Conservation (phyloP, 2,888 invertebrate species). For the Emmelina monodactyla region DNA sequence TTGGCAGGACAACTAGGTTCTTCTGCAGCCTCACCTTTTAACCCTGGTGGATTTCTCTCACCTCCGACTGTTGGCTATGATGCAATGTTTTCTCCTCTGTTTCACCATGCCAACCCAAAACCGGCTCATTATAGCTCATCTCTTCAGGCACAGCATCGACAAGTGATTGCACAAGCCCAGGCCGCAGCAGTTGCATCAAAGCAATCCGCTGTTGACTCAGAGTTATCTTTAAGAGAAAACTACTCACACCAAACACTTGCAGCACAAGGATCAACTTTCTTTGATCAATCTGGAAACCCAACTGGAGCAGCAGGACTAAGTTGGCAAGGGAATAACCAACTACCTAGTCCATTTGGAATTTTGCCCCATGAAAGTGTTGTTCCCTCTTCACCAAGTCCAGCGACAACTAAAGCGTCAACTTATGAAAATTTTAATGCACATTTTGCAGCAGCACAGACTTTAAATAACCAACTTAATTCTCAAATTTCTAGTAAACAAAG, state of each 20-base stretch:
- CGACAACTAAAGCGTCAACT: slow-evolving; percentile 66
- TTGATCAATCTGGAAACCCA: slow-evolving; percentile 70
- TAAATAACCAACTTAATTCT: slow-evolving; percentile 71
- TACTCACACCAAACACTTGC: slow-evolving; percentile 67
- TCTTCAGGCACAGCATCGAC: slow-evolving; percentile 72
- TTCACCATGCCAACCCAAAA: slow-evolving; percentile 80
- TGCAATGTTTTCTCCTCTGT: slow-evolving; percentile 81
- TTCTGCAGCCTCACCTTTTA: slow-evolving; percentile 70
- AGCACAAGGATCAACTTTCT: slow-evolving; percentile 70
- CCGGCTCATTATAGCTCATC: slow-evolving; percentile 76
- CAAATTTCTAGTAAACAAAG: slow-evolving; percentile 68
- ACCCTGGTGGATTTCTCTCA: slow-evolving; percentile 76
- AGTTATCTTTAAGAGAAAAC: slow-evolving; percentile 67
- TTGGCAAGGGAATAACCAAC: slow-evolving; percentile 78
- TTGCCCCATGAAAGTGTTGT: slow-evolving; percentile 81
- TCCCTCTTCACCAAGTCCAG: slow-evolving; percentile 68
- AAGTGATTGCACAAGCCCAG: slow-evolving; percentile 68
- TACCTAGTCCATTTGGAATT: slow-evolving; percentile 79
- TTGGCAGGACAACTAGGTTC: slow-evolving; percentile 70
- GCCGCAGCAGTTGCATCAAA: slow-evolving; percentile 66
- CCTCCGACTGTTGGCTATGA: slow-evolving; percentile 82
- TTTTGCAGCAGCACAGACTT: slow-evolving; percentile 71
- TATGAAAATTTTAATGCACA: slow-evolving; percentile 78
- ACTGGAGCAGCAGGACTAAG: slow-evolving; percentile 59
- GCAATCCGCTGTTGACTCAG: slow-evolving; percentile 64